Conservation (phyloP, 2,888 invertebrate genomes). For the Eupithecia vulgata region DNA sequence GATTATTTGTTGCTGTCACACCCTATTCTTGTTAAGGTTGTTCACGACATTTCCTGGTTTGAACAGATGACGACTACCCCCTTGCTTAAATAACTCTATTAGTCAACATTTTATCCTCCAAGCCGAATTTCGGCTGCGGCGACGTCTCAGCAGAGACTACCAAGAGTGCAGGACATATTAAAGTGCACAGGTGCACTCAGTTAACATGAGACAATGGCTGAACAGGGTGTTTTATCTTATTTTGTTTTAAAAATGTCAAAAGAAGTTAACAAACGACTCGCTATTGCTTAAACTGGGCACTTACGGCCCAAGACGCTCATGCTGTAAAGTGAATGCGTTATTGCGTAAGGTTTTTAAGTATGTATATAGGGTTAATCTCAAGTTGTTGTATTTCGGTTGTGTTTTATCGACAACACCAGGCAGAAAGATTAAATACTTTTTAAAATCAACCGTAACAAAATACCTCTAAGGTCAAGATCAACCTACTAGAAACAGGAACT, state of each 20-base stretch:
- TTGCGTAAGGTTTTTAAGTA: background rate
- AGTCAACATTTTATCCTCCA: background rate
- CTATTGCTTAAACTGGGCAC: too few species aligned
- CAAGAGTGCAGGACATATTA: too few species aligned
- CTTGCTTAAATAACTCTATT: background rate
- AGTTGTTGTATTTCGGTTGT: background rate
- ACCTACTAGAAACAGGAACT: slow-evolving; percentile 5
- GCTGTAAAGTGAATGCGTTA: too few species aligned
- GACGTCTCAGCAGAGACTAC: background rate
- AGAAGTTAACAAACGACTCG: too few species aligned
- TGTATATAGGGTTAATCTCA: background rate
- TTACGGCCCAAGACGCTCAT: too few species aligned
- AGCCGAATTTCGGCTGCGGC: background rate
- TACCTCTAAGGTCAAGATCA: slow-evolving; percentile 2
- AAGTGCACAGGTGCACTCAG: too few species aligned
- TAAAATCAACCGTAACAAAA: background rate
- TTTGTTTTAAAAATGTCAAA: too few species aligned
- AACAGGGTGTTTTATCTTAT: too few species aligned
- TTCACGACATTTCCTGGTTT: background rate
- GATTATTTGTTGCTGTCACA: too few species aligned
- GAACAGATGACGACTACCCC: background rate
- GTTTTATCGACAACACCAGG: background rate
- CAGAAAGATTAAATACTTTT: background rate
- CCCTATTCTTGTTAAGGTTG: background rate
- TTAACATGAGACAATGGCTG: too few species aligned